Conservation (phyloP, 2,113 vertebrate species). For the Heterotis niloticus region DNA sequence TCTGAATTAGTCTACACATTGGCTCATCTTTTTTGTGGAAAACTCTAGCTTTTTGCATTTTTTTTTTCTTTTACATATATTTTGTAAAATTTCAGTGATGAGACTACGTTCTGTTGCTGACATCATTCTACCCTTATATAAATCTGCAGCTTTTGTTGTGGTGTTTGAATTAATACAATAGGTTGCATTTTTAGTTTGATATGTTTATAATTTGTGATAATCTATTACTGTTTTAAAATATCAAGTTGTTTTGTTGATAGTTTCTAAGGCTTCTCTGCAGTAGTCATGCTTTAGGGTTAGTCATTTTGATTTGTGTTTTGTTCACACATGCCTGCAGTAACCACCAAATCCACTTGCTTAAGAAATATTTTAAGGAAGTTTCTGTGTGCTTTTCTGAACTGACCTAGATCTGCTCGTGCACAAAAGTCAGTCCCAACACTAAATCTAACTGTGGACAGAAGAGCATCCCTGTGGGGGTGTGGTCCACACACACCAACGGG, state of each 20-base stretch:
- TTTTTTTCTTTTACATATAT: too few species aligned
- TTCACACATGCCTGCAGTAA: background rate
- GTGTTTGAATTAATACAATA: background rate
- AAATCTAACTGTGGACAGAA: slow-evolving; percentile 6
- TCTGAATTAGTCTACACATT: background rate
- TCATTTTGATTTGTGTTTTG: background rate
- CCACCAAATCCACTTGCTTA: background rate
- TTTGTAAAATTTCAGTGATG: too few species aligned
- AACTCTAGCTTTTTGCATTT: too few species aligned
- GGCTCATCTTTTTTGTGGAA: too few species aligned
- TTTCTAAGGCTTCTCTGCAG: too few species aligned
- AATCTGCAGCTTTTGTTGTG: background rate
- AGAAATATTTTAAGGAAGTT: background rate
- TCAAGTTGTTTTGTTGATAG: background rate
- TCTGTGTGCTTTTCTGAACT: background rate
- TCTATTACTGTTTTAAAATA: too few species aligned
- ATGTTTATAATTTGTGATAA: too few species aligned
- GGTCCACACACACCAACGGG: slow-evolving; percentile 48
- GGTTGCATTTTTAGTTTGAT: background rate
- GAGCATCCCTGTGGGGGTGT: background rate
- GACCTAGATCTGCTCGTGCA: background rate
- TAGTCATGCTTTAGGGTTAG: background rate
- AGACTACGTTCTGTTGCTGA: too few species aligned
- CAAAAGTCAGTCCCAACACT: background rate
- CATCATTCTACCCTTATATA: too few species aligned